Base-by-base conservation (phyloP, 1,140 invertebrate genomes). In the Drosophila gunungcola region DNA sequence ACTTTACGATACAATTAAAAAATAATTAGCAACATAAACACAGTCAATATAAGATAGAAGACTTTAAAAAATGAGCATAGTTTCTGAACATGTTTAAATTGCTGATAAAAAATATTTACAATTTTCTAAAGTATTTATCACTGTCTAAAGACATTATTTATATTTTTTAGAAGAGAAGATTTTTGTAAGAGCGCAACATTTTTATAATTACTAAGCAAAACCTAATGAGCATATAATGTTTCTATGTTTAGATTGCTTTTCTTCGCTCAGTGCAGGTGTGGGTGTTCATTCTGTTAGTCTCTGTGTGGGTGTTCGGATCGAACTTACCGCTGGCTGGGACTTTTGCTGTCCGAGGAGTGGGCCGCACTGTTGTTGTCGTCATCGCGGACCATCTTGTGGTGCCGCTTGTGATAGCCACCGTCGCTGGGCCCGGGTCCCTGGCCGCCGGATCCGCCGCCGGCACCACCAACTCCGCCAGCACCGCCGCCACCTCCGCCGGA, bases 311-410 rank as follows among this genome's bases (percentile, higher is more conserved):
- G 27, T 36, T 16, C n/a, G 3, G 10, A 21, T 68, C 29, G 29
- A 62, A 80, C 88, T 90, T 88, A 95, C 95, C 94, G 94, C 90
- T 95, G 94, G 78, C 94, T 94, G 25, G 95, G 94, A 89, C 95
- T 95, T 76, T 95, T 95, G 92, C 94, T 94, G 74, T 95, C 94
- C 51, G 94, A 95, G 78, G 95, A 95, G 70, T 93, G 94, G 65
- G 94, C 94, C 81, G 94, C 95, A 80, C 94, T 95, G 52, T 94
- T 94, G 75, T 94, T 94, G 58, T 95, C 94, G 60, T 95, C 94
- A 70, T 94, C 93, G 60, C 95, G 49, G 94, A 54, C 94, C 69
- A 78, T 67, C 62, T 88, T 89, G 52, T 89, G 84, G 53, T 89
- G 84, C 1, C 84, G 84, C 63, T 88, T 89, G 36, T 88, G 84